Conservation (phyloP, 1,140 invertebrate genomes). For the Drosophila kurseongensis region DNA sequence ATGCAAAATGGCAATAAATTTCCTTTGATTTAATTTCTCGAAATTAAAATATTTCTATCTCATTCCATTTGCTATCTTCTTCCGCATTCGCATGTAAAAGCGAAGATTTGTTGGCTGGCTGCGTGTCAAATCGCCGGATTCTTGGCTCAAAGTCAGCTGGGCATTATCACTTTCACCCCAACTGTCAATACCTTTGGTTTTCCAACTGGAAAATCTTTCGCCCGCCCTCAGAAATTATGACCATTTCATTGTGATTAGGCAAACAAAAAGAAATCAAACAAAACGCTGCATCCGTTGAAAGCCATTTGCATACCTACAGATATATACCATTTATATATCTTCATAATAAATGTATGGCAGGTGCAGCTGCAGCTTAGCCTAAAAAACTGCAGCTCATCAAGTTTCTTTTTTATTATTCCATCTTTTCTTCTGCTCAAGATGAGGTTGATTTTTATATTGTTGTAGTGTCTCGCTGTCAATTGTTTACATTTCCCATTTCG, state of each 20-base stretch:
- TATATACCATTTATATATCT: conserved; percentile 11
- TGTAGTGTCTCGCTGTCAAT: conserved; percentile 45
- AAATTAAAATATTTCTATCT: conserved; percentile 60
- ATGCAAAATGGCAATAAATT: conserved; percentile 70
- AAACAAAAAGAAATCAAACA: conserved; percentile 47
- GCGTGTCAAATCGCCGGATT: conserved; percentile 71
- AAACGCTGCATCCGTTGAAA: conserved; percentile 56
- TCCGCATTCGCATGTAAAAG: conserved; percentile 60
- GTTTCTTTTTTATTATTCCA: conserved; percentile 44
- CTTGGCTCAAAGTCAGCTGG: conserved; percentile 34
- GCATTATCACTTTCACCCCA: conserved; percentile 63
- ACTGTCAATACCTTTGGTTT: conserved; percentile 35
- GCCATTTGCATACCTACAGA: conserved; percentile 44
- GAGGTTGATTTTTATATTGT: conserved; percentile 33
- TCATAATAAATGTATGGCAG: conserved; percentile 47
- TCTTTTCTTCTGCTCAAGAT: conserved; percentile 31
- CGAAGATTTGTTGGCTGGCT: conserved; percentile 36
- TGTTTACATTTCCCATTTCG: conserved; percentile 76
- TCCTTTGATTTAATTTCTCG: conserved; percentile 71
- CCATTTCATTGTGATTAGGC: conserved; percentile 23
- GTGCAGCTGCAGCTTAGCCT: conserved; percentile 51
- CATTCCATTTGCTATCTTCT: conserved; percentile 24
- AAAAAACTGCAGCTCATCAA: conserved; percentile 53
- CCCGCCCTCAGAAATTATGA: conserved; percentile 43
- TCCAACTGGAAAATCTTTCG: conserved; percentile 45